Base-by-base conservation (phyloP, 2,888 invertebrate species). In the Cryptosula pallasiana region DNA sequence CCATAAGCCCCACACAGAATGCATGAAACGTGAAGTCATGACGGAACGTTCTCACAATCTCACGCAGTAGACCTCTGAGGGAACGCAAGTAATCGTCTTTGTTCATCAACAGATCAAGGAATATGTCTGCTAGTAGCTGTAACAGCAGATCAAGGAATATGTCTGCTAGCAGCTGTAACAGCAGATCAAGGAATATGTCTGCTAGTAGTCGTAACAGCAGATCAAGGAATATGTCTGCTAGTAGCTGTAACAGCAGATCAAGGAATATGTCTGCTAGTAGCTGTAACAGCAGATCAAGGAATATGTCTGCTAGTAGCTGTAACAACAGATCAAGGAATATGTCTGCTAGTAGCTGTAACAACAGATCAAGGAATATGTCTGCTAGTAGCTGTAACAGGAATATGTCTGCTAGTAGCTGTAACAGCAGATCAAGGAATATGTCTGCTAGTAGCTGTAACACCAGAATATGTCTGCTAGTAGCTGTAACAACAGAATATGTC, bases 81-180 rank as follows among this genome's bases (percentile, higher is more conserved):
- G 95, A 92, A 0, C 94, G 89, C 74, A 95, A 86, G 84, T 93
- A 95, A 85, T 97, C 97, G 77, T 97, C 97, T 23, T 81, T 81
- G 77, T 81, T 82, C 75, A 92, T 87, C 55, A 97, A 85, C 76
- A 95, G 87, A 84, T 96, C 95, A 87, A 92, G 88, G 78, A 89
- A 86, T 69, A 85, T 82, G 72, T 85, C 83, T 1, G 86, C 86
- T 63, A 87, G 75, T 34, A 82, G 78, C 85, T 86, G 76, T 35
- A 78, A 75, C 55, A 97, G 85, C 76, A 95, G 87, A 84, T 96
- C 95, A 87, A 92, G 88, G 78, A 89, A 86, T 63, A 85, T 82
- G 72, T 85, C 82, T 1, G 86, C 86, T 63, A 87, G 75, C 35
- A 81, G 78, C 85, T 86, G 76, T 35, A 77, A 75, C n/a, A n/a